Percentiles rank a stretch among this genome's conserved stretches.
These are phyloP conservation scores for Diuraphis noxia DNA, from an alignment of 1,140 invertebrate genomes.

Conservation along the genomic window DNA sequence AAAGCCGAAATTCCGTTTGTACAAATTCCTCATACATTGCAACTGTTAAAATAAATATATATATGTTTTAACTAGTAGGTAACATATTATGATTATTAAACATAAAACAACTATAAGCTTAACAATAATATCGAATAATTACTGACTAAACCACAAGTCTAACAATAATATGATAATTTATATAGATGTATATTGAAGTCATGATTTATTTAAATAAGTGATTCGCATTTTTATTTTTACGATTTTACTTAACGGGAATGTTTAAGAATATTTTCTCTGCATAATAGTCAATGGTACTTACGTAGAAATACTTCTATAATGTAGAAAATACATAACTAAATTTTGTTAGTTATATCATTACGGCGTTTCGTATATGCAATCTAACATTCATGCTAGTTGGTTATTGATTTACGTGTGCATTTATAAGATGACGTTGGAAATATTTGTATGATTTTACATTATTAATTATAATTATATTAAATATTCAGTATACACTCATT, in stretches of 20 bases:
- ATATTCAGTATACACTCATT: not conserved
- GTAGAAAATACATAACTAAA: not conserved
- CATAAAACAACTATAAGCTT: no score
- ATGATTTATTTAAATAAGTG: not conserved
- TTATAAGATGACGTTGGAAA: not conserved
- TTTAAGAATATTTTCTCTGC: not conserved
- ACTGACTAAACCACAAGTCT: not conserved
- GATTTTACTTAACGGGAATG: not conserved
- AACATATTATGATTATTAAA: no score
- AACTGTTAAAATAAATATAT: no score
- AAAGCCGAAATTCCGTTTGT: not conserved
- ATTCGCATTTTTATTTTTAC: not conserved
- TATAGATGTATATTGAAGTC: not conserved
- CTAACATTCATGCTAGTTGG: not conserved
- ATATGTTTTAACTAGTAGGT: no score
- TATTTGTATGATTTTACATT: not conserved
- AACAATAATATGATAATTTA: not conserved
- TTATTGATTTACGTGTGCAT: not conserved
- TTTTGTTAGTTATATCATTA: not conserved
- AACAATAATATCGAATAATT: not conserved
- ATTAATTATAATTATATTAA: not conserved
- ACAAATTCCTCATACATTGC: not conserved
- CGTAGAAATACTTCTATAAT: not conserved
- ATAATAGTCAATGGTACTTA: not conserved
- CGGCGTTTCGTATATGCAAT: not conserved